These are phyloP conservation scores for Loris lydekkerianus DNA, from an alignment of 2,797 vertebrate genomes.

Conservation along the genomic window DNA sequence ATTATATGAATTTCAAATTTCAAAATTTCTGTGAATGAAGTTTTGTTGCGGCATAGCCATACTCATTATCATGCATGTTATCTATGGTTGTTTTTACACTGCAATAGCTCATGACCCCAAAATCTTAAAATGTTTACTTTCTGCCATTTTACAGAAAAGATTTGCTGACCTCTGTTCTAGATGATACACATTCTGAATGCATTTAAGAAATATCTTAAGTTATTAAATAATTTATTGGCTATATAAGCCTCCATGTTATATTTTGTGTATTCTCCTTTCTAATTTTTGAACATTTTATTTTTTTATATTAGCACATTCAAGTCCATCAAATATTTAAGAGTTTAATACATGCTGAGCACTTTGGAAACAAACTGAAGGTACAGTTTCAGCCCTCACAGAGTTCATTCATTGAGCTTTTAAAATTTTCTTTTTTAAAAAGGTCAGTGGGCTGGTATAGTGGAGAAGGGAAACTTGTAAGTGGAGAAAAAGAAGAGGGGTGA, in stretches of 20 bases:
- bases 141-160: neutral
- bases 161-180: neutral
- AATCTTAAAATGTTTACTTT: neutral
- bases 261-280: neutral
- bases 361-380: slow-evolving; percentile 35
- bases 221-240: neutral
- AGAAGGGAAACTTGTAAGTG: neutral
- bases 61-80: neutral
- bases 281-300: slow-evolving; percentile 47
- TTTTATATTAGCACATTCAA: slow-evolving; percentile 2
- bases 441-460: neutral
- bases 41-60: neutral
- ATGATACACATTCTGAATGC: neutral
- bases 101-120: neutral
- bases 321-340: neutral
- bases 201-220: slow-evolving; percentile 13
- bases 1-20: neutral
- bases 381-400: neutral
- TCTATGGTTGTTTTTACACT: neutral
- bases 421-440: neutral
- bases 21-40: neutral
- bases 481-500: neutral
- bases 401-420: neutral
- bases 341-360: neutral
- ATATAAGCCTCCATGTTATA: neutral